Evolutionary conservation across 2,113 vertebrate species (phyloP).

Genomic region (Gallinago paraguaiae): DNA sequence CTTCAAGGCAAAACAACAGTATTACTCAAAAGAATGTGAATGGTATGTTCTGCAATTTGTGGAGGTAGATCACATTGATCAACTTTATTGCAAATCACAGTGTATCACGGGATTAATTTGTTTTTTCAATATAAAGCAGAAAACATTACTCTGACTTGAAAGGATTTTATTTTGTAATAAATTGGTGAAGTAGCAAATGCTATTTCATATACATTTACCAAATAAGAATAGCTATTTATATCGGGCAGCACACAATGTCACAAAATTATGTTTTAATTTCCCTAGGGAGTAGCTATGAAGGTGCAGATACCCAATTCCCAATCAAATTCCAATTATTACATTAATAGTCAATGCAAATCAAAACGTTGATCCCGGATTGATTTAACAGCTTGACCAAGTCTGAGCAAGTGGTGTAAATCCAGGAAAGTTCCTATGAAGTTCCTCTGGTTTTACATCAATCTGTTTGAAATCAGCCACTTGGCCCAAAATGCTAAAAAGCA

Average conservation of each 20-base stretch:
- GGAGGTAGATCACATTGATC: constrained; percentile 50
- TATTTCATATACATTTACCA: neutral
- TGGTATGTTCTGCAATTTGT: constrained; percentile 23
- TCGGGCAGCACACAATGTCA: neutral
- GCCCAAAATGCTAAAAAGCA: constrained; percentile 19
- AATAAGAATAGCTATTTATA: neutral
- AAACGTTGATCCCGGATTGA: neutral
- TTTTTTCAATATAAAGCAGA: constrained; percentile 25
- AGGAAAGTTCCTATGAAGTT: neutral
- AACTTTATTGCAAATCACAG: constrained; percentile 55
- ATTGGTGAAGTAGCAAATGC: neutral
- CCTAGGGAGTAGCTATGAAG: neutral
- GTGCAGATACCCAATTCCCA: neutral
- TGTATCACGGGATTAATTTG: constrained; percentile 11
- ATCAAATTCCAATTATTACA: neutral
- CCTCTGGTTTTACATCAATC: neutral
- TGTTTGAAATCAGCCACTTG: constrained; percentile 37
- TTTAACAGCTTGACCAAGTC: neutral
- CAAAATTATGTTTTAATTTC: neutral
- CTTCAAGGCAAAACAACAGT: constrained; percentile 31
- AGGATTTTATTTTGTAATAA: constrained; percentile 28
- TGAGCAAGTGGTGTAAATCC: neutral
- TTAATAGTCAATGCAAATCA: neutral
- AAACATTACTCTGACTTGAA: constrained; percentile 9
- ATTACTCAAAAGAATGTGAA: constrained; percentile 44